Evolutionary conservation across 2,888 invertebrate species (phyloP), one percentile per base, ranked within the genome.

Genomic region (Clivina fossor): DNA sequence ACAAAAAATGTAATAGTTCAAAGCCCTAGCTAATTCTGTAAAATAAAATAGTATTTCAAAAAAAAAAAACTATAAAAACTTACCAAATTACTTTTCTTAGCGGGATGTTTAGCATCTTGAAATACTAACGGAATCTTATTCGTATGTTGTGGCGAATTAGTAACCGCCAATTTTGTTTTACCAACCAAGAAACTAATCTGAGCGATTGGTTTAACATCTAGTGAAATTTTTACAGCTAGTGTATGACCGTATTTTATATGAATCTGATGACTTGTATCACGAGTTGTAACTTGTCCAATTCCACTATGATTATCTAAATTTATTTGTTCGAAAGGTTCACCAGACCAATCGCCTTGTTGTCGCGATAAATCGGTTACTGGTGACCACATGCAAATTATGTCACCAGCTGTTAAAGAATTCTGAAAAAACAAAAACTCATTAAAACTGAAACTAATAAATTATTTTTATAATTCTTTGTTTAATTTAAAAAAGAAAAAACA

Each of bases 341-440:
- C 65, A 9, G 64, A 64, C 77, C 78, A 78, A 8, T 48, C 57
- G 13, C 72, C 74, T 5, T 61, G 60, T 2, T 62, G 59, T 65
- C 74, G 72, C 59, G 68, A 56, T 4, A 69, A 64, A 8, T 48
- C 56, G 1, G 73, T 66, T n/a, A 81, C 67, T 0, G 79, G 77
- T 40, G 76, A 74, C 60, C 69, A 69, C 62, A 79, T 75, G 63
- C 82, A 82, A 44, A 81, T 64, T 7, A 81, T 71, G 61, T 80
- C 79, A 3, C 81, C 82, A 41, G 77, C 71, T 4, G 74, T 74
- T 40, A 81, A 55, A 44, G 68, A 62, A n/a, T 70, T 69, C 69
- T 73, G 61, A 18, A 60, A 63, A 50, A 56, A 22, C 40, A 47
- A 37, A 58, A 26, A 28, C n/a, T 15, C 33, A 18, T 28, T 9